Evolutionary conservation across 2,888 invertebrate species (phyloP), one percentile per base, ranked within the genome.

Genomic region (Arenicola marina): DNA sequence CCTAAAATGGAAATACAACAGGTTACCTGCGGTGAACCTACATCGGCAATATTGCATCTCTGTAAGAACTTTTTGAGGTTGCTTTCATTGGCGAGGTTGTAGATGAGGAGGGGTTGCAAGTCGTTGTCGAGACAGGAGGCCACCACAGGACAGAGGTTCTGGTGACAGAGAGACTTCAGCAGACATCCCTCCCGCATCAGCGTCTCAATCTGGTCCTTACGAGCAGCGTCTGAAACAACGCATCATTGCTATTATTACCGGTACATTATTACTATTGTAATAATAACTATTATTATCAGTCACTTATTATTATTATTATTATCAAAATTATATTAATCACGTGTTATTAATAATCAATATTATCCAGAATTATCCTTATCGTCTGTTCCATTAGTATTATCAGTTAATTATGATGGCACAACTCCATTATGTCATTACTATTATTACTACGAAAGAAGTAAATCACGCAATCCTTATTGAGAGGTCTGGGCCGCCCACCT

Each of bases 41-140:
- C 48, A 48, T 68, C 63, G 33, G 64, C 65, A 29, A 66, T 28
- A 55, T 60, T 63, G 55, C 66, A 67, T 67, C 80, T 77, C 62
- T 77, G 79, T 56, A 84, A 73, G 69, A 82, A 84, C 67, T 80
- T 77, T 84, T 93, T 93, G 80, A 93, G 87, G 81, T 93, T 93
- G 73, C 89, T 89, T 84, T 90, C 91, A 53, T 88, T 89, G 48
- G 89, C 88, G 85, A 90, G 89, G 11, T 92, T 91, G 81, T 94
- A 96, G 46, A 96, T 87, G 24, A 95, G 86, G 83, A 93, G 92
- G 2, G 64, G 38, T 46, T 44, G 62, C 32, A 28, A 38, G 60
- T 57, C 60, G 51, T 55, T 56, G n/a, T 94, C 93, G 74, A 94
- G 91, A 72, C 93, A 94, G 26, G 93, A 93, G 29, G 93, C 93